These are phyloP conservation scores for Drosophila watanabei DNA, from an alignment of 1,140 invertebrate genomes.

Conservation along the genomic window DNA sequence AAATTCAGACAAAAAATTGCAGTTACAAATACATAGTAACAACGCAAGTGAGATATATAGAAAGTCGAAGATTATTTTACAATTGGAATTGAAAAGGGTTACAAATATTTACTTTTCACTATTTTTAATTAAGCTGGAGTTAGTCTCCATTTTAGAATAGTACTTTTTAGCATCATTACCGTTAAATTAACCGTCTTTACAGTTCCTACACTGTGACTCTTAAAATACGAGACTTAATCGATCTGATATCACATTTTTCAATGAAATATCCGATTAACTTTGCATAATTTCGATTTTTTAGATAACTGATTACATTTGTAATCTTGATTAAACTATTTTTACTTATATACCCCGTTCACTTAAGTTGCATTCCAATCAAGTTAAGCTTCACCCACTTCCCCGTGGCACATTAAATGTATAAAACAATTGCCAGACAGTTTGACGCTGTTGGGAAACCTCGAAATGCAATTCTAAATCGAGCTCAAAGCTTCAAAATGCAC, in stretches of 20 bases:
- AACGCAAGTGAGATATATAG: too few relatives aligned
- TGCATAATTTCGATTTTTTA: neutral
- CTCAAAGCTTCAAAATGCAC: slow-evolving; percentile 2
- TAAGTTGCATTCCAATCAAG: slow-evolving; percentile 20
- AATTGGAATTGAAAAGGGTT: too few relatives aligned
- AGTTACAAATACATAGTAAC: too few relatives aligned
- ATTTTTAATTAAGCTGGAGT: too few relatives aligned
- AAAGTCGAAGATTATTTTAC: too few relatives aligned
- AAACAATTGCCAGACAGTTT: slow-evolving; percentile 81
- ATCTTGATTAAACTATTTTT: neutral
- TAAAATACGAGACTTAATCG: neutral
- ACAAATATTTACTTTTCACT: too few relatives aligned
- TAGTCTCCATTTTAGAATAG: too few relatives aligned
- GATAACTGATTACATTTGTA: neutral
- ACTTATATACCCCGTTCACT: neutral
- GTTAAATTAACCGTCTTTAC: neutral
- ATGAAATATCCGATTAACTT: neutral
- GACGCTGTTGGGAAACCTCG: slow-evolving; percentile 69
- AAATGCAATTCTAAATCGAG: slow-evolving; percentile 25
- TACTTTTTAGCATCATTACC: too few relatives aligned
- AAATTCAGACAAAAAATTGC: too few relatives aligned
- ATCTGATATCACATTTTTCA: neutral
- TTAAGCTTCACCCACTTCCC: slow-evolving; percentile 5
- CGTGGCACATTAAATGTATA: slow-evolving; percentile 72
- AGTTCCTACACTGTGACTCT: neutral